Conservation (phyloP, 2,797 vertebrate genomes). For the Onychomys arenicola region DNA sequence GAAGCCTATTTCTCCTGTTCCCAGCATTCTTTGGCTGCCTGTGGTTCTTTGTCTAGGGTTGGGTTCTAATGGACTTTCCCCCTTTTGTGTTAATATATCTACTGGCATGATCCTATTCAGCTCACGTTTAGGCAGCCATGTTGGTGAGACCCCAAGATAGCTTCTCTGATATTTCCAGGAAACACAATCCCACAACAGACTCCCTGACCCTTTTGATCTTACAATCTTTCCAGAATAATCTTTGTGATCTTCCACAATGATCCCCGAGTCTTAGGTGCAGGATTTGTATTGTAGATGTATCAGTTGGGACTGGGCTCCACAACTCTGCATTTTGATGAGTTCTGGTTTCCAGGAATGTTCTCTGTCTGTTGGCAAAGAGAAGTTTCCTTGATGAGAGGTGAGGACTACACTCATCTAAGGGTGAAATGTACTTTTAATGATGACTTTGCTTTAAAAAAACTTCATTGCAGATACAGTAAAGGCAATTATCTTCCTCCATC, state of each 20-base stretch:
- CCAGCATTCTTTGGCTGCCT: neutral
- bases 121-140: neutral
- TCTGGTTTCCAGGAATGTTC: neutral
- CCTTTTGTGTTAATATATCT: neutral
- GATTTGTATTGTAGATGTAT: neutral
- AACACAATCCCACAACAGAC: neutral
- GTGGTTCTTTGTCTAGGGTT: neutral
- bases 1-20: neutral
- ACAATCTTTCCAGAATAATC: neutral
- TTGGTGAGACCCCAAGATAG: neutral
- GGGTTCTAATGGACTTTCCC: neutral
- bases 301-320: neutral
- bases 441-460: slow-evolving; percentile 36
- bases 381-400: neutral
- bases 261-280: neutral
- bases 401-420: neutral
- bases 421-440: slow-evolving; percentile 55
- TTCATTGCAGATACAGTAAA: slow-evolving; percentile 46
- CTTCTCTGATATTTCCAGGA: neutral
- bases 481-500: neutral
- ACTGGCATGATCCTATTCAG: neutral
- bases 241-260: neutral
- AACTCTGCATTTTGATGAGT: neutral
- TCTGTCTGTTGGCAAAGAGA: neutral
- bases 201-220: neutral